These are phyloP conservation scores for Eupsittula cactorum DNA, from an alignment of 2,113 vertebrate genomes.

Conservation along the genomic window DNA sequence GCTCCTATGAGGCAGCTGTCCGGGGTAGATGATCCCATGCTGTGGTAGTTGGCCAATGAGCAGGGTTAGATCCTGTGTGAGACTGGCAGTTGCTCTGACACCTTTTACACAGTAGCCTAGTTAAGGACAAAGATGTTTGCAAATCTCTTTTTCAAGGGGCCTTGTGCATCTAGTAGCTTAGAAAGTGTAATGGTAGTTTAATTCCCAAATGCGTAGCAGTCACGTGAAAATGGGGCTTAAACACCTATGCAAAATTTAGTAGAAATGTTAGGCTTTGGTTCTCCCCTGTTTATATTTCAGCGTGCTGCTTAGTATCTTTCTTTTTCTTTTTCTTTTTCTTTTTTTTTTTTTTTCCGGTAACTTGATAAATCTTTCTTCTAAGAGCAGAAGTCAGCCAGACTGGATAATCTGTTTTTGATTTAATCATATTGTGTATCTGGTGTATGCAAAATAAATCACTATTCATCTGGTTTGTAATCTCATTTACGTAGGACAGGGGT, in stretches of 20 bases:
- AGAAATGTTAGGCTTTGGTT: conserved; percentile 1
- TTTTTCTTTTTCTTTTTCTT: background rate
- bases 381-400: conserved; percentile 60
- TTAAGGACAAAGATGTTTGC: background rate
- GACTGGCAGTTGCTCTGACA: background rate
- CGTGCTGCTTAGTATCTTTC: background rate
- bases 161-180: background rate
- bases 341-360: background rate
- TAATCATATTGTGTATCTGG: conserved; percentile 65
- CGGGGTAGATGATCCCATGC: accelerated
- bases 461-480: conserved; percentile 59
- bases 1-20: background rate
- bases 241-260: background rate
- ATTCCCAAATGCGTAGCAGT: background rate
- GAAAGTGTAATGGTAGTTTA: background rate
- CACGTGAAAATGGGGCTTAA: background rate
- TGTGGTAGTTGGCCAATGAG: background rate
- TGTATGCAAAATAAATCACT: conserved; percentile 63
- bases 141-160: background rate
- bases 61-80: background rate
- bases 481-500: background rate
- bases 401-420: conserved; percentile 68
- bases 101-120: background rate
- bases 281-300: background rate
- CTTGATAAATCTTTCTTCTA: conserved; percentile 59